phyloP scores from a whole-genome alignment of 1,140 invertebrate genomes.

The Drosophila kikkawai region DNA sequence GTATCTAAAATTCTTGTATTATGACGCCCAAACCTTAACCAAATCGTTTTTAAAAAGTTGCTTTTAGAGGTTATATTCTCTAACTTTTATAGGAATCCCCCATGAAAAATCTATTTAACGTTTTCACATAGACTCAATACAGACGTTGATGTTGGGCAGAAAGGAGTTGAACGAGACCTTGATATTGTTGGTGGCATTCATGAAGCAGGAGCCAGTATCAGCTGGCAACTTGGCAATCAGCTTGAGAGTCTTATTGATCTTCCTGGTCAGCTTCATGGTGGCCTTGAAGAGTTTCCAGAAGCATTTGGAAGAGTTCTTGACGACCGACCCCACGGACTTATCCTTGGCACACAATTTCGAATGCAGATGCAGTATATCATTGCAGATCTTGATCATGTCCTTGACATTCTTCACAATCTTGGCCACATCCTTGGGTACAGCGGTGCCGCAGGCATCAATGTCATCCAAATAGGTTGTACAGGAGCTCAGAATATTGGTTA shows the following conservation, averaged over 20 bases:
- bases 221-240: conserved; percentile 38
- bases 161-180: conserved; percentile 35
- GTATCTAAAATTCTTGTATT: no score
- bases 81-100: background rate
- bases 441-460: conserved; percentile 49
- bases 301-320: conserved; percentile 24
- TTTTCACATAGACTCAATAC: conserved; percentile 33
- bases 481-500: conserved; percentile 26
- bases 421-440: conserved; percentile 60
- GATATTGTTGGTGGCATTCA: conserved; percentile 43
- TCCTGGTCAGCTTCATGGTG: conserved; percentile 27
- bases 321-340: background rate
- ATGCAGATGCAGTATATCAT: conserved; percentile 47
- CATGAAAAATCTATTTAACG: background rate
- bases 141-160: conserved; percentile 45
- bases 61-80: background rate
- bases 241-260: conserved; percentile 35
- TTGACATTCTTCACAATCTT: conserved; percentile 54
- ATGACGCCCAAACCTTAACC: no score
- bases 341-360: conserved; percentile 39
- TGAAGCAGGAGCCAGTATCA: conserved; percentile 46
- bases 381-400: conserved; percentile 46
- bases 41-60: background rate
- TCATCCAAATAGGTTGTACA: conserved; percentile 54
- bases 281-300: conserved; percentile 38